Percentiles rank a stretch among this genome's conserved stretches.
Evolutionary conservation across 2,888 invertebrate species (phyloP).

Genomic region (Peribatodes rhomboidaria): DNA sequence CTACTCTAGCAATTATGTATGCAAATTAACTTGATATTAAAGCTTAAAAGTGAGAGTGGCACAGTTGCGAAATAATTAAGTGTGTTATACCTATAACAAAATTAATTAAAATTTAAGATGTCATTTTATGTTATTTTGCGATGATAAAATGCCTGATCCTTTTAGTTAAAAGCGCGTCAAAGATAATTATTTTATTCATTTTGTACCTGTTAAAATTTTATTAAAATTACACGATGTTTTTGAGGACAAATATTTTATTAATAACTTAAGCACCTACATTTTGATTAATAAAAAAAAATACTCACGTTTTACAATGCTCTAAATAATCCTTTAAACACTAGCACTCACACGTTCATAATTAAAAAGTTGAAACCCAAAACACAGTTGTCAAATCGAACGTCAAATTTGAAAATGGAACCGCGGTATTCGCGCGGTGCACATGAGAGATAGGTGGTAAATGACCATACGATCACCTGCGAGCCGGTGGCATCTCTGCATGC

Average conservation of each 20-base stretch:
- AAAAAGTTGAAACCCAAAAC: constrained; percentile 39
- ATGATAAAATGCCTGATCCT: too few relatives aligned
- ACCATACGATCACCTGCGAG: constrained; percentile 69
- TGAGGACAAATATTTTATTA: neutral
- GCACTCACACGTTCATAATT: constrained; percentile 47
- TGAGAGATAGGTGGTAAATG: constrained; percentile 74
- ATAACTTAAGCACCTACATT: neutral
- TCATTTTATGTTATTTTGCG: neutral
- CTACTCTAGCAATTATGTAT: constrained; percentile 27
- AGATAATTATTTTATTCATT: neutral
- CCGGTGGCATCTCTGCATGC: constrained; percentile 50
- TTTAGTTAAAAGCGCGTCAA: too few relatives aligned
- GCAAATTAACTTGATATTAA: constrained; percentile 43
- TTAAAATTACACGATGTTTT: too few relatives aligned
- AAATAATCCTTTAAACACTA: constrained; percentile 39
- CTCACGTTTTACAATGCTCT: constrained; percentile 32
- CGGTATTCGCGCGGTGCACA: constrained; percentile 66
- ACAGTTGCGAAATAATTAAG: constrained; percentile 7
- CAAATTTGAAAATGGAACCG: constrained; percentile 44
- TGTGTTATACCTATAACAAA: neutral
- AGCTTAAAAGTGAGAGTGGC: constrained; percentile 46
- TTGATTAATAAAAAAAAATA: constrained; percentile 26
- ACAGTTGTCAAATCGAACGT: constrained; percentile 29
- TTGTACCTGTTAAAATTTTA: too few relatives aligned
- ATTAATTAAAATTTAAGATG: too few relatives aligned